phyloP scores from a whole-genome alignment of 2,797 vertebrate genomes.

The Etheostoma nigrum region DNA sequence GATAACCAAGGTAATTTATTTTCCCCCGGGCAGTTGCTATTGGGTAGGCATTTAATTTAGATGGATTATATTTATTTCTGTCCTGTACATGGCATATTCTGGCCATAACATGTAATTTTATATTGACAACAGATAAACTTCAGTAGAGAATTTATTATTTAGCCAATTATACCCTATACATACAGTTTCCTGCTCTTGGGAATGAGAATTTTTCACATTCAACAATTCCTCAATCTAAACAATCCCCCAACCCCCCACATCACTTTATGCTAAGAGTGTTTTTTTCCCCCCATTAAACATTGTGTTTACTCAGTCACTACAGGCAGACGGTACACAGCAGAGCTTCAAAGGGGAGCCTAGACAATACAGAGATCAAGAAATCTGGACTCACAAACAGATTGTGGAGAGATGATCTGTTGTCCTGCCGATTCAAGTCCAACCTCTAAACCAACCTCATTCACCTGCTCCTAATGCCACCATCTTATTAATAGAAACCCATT shows the following conservation, averaged over 20 bases:
- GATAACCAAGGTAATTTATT: constrained; percentile 28
- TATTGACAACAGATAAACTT: background rate
- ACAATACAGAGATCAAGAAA: constrained; percentile 11
- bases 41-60: background rate
- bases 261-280: constrained; percentile 9
- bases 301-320: constrained; percentile 31
- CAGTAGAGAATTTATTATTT: background rate
- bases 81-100: background rate
- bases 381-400: background rate
- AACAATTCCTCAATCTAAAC: constrained; percentile 15
- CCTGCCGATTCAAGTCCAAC: background rate
- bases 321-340: constrained; percentile 18
- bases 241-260: background rate
- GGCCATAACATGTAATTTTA: background rate
- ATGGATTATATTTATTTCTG: background rate
- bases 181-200: constrained; percentile 1
- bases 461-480: constrained; percentile 12
- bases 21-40: background rate
- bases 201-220: constrained; percentile 17
- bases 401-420: background rate
- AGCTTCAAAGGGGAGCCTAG: constrained; percentile 1
- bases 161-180: background rate
- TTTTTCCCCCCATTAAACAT: constrained; percentile 20
- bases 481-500: constrained; percentile 26
- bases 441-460: constrained; percentile 20